phyloP scores from a whole-genome alignment of 2,797 vertebrate genomes.

The Trachops cirrhosus region DNA sequence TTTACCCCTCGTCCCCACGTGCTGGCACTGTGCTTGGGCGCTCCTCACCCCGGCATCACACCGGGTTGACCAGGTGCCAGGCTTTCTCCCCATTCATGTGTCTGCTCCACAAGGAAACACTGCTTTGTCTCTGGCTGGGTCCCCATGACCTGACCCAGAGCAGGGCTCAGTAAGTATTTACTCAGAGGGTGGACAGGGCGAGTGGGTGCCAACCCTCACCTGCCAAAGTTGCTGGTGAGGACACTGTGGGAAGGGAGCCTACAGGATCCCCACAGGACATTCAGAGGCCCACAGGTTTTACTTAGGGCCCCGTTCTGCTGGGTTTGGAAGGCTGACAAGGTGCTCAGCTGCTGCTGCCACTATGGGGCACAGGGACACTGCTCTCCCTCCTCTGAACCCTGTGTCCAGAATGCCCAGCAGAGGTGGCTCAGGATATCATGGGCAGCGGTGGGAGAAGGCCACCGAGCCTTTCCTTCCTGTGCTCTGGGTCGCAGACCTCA shows the following conservation, averaged over 20 bases:
- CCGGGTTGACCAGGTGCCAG: background rate
- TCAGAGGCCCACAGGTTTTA: background rate
- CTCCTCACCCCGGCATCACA: fast-evolving
- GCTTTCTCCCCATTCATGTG: no score
- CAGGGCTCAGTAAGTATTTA: background rate
- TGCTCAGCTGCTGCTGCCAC: no score
- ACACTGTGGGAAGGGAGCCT: background rate
- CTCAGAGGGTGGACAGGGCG: background rate
- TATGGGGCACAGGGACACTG: fast-evolving
- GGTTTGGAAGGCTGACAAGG: background rate
- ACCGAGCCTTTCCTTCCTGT: background rate
- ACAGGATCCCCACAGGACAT: background rate
- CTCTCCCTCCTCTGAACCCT: background rate
- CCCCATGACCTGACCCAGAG: background rate
- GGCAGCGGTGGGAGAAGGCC: background rate
- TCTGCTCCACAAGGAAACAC: background rate
- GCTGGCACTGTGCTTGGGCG: background rate
- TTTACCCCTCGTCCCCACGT: background rate
- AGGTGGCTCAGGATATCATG: background rate
- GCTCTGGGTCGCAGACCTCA: background rate
- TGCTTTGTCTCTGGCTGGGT: background rate
- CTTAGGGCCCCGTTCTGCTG: background rate
- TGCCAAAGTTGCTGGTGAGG: background rate
- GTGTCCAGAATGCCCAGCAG: background rate
- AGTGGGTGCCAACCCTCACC: background rate